Evolutionary conservation across 2,797 vertebrate species (phyloP), one percentile per base, ranked within the genome.

Genomic region (Parauchenoglanis punctatus): DNA sequence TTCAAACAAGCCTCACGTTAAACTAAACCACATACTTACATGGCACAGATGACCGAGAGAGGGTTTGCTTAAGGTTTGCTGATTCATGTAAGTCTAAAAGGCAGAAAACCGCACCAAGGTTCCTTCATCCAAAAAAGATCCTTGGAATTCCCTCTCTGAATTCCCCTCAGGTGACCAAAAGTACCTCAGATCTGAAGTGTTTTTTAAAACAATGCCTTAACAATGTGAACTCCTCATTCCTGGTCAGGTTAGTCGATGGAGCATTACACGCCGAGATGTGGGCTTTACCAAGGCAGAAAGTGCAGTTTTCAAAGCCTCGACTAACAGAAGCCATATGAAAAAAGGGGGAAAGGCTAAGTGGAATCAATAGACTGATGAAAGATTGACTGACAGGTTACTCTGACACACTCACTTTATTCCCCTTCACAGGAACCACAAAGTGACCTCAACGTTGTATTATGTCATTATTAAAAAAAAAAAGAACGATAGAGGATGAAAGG

Each of bases 401-500:
- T 72, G 83, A 88, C 82, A 88, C 81, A 82, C 44, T 59, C 58
- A 46, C 81, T 88, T 83, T 81, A 86, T 76, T 28, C 65, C 76
- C 59, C 61, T 77, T 58, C 84, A 88, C 73, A 86, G 67, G 46
- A 86, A 83, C 86, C 83, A 85, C 81, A 63, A 72, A 58, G 85
- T 91, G 88, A 92, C 88, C 91, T 91, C 89, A 88, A 75, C 85
- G 65, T 46, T 86, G 82, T 87, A 90, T 89, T 87, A 89, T 89
- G 89, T 89, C 89, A 91, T 85, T 72, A 76, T 76, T 28, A 10
- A 54, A 20, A 46, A 54, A 20, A 46, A 61, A 87, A 73, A 70
- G 25, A 58, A 25, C 0, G 44, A 72, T 49, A 81, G 31, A 76
- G 65, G 35, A 68, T 65, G 78, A 82, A 52, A 83, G 44, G 80